Conservation (phyloP, 2,888 invertebrate species). For the Calameuta idolon region DNA sequence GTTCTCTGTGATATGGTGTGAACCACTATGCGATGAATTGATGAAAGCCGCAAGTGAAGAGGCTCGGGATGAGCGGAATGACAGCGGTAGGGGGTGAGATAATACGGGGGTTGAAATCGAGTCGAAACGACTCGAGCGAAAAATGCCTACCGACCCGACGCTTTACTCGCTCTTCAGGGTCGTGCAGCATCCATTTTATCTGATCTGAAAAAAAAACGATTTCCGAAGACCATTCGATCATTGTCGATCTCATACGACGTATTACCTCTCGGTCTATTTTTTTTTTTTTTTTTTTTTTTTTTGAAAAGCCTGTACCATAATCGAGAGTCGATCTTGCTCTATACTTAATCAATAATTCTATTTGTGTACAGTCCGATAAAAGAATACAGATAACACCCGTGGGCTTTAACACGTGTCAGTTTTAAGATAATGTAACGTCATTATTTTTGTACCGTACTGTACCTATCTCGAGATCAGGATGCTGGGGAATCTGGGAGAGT, state of each 20-base stretch:
- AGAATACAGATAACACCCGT: background rate
- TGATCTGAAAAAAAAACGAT: background rate
- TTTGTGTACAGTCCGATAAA: background rate
- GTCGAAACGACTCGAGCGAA: background rate
- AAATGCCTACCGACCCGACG: constrained; percentile 2
- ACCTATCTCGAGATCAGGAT: background rate
- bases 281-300: background rate
- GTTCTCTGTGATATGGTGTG: constrained; percentile 23
- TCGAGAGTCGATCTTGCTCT: background rate
- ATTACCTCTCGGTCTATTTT: background rate
- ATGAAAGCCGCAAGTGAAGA: constrained; percentile 16
- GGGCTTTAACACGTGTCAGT: background rate
- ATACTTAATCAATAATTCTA: background rate
- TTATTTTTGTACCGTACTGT: background rate
- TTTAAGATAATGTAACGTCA: background rate
- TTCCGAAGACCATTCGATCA: constrained; percentile 3
- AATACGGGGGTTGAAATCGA: constrained; percentile 5
- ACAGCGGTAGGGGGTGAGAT: background rate
- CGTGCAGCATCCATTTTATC: background rate
- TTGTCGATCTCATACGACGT: background rate
- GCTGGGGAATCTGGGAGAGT: background rate
- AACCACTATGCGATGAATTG: constrained; percentile 23
- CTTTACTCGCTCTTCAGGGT: background rate
- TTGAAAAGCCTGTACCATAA: background rate
- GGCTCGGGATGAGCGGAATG: constrained; percentile 5